These are phyloP conservation scores for Wasmannia auropunctata DNA, from an alignment of 1,140 invertebrate genomes.

Conservation along the genomic window DNA sequence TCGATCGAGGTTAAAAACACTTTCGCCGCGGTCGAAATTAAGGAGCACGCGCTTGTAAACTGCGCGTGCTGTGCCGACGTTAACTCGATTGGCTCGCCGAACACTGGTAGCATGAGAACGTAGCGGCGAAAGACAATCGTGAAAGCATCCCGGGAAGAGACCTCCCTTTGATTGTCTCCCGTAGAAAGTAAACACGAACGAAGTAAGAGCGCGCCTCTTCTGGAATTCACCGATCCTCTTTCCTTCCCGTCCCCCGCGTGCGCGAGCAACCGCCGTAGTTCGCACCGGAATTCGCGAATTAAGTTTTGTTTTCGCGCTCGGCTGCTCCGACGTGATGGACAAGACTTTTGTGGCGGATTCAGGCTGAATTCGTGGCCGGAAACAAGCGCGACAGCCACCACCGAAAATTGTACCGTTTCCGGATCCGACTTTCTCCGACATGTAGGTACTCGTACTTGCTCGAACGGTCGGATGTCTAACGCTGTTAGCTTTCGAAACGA, in stretches of 20 bases:
- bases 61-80: constrained; percentile 56
- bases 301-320: constrained; percentile 63
- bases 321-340: constrained; percentile 47
- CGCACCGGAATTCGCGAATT: constrained; percentile 41
- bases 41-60: constrained; percentile 58
- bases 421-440: constrained; percentile 40
- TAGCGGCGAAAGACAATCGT: constrained; percentile 77
- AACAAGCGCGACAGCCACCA: constrained; percentile 1
- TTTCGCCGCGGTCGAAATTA: constrained; percentile 73
- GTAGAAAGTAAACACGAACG: constrained; percentile 76
- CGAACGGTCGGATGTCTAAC: not conserved
- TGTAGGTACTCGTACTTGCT: not conserved
- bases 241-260: constrained; percentile 1
- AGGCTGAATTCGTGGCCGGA: constrained; percentile 28
- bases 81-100: constrained; percentile 62
- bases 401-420: constrained; percentile 33
- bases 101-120: constrained; percentile 78
- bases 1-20: constrained; percentile 74
- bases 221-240: not conserved
- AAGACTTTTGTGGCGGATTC: not conserved
- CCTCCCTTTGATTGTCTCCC: constrained; percentile 75
- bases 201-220: constrained; percentile 59
- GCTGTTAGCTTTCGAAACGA: constrained; percentile 34
- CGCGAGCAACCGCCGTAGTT: not conserved
- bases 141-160: constrained; percentile 77